Percentiles rank a stretch among this genome's conserved stretches.
phyloP scores from a whole-genome alignment of 2,113 vertebrate genomes.

The Archocentrus centrarchus region DNA sequence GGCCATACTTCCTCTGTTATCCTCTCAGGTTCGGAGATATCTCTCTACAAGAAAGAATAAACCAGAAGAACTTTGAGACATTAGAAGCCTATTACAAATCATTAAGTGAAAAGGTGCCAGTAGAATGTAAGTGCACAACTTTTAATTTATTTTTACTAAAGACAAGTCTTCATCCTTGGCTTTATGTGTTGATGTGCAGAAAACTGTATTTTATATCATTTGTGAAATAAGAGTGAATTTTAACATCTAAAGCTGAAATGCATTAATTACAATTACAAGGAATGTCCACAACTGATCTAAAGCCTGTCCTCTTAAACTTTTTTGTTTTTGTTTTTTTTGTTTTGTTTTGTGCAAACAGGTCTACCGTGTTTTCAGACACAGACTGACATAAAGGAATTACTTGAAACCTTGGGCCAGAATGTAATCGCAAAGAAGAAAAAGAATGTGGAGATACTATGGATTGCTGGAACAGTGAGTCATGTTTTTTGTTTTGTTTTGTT shows the following conservation, averaged over 20 bases:
- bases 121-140: slow-evolving; percentile 89
- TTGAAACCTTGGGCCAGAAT: slow-evolving; percentile 96
- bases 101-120: slow-evolving; percentile 90
- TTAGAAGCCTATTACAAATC: slow-evolving; percentile 92
- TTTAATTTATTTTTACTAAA: background rate
- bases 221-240: background rate
- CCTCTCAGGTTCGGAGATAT: slow-evolving; percentile 93
- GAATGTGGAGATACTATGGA: slow-evolving; percentile 98
- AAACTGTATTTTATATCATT: background rate
- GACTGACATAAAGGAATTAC: slow-evolving; percentile 92
- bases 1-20: slow-evolving; percentile 17
- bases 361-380: slow-evolving; percentile 94
- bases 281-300: background rate
- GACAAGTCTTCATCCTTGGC: background rate
- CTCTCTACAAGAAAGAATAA: slow-evolving; percentile 95
- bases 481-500: background rate
- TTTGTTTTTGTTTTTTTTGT: background rate
- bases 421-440: slow-evolving; percentile 95
- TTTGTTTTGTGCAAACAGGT: slow-evolving; percentile 75
- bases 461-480: slow-evolving; percentile 89
- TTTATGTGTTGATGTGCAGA: background rate
- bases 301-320: background rate
- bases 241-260: background rate
- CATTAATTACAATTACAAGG: background rate
- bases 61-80: slow-evolving; percentile 95